phyloP scores from a whole-genome alignment of 2,888 invertebrate genomes.

The Bombylius discolor region DNA sequence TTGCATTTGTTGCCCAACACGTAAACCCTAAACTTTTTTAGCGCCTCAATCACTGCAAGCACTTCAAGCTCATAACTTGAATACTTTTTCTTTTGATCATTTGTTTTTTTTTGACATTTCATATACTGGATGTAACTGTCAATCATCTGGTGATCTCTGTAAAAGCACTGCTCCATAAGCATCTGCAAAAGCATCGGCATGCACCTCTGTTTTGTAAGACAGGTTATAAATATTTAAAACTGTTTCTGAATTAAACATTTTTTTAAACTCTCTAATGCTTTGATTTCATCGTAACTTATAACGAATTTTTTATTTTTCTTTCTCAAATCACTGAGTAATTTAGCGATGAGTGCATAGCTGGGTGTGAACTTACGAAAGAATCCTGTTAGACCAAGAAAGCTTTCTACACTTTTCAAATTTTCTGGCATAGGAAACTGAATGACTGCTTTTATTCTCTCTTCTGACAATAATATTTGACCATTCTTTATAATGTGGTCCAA shows the following conservation, averaged over 20 bases:
- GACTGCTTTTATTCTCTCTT: slow-evolving; percentile 9
- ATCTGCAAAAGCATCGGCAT: slow-evolving; percentile 1
- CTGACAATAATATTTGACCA: slow-evolving; percentile 4
- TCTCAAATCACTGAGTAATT: background rate
- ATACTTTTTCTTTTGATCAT: slow-evolving; percentile 19
- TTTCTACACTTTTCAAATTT: too few species aligned
- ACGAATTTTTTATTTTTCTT: background rate
- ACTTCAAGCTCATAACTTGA: slow-evolving; percentile 7
- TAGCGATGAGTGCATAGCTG: slow-evolving; percentile 1
- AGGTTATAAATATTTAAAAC: slow-evolving; percentile 3
- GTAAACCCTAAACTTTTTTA: background rate
- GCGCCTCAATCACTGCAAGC: slow-evolving; percentile 3
- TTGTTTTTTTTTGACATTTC: slow-evolving; percentile 19
- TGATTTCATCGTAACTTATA: background rate
- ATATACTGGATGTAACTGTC: background rate
- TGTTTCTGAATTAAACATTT: slow-evolving; percentile 2
- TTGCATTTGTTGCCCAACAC: slow-evolving; percentile 4
- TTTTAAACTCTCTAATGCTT: slow-evolving; percentile 1
- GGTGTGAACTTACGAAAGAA: slow-evolving; percentile 7
- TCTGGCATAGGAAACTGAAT: slow-evolving; percentile 9
- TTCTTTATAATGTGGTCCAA: slow-evolving; percentile 2
- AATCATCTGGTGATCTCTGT: slow-evolving; percentile 13
- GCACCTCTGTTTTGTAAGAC: too few species aligned
- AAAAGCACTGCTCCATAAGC: background rate
- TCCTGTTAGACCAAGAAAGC: background rate